These are phyloP conservation scores for Melitaea athalia DNA, from an alignment of 2,888 invertebrate species.

Conservation along the genomic window DNA sequence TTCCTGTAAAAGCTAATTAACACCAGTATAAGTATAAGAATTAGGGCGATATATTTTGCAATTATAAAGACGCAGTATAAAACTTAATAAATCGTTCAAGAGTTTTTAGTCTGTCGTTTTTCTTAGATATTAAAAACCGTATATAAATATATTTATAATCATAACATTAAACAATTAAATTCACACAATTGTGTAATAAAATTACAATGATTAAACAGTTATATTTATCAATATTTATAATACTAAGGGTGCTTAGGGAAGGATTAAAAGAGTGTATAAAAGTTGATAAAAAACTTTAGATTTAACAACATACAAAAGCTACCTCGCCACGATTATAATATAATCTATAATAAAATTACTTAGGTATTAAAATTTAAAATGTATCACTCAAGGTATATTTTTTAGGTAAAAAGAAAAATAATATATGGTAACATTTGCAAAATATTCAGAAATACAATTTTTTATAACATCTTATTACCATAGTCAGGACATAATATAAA, in stretches of 20 bases:
- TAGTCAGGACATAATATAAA: too few species aligned
- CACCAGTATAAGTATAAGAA: too few species aligned
- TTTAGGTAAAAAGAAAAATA: conserved; percentile 3
- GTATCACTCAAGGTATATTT: conserved; percentile 63
- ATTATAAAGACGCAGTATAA: neutral
- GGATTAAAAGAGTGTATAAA: conserved; percentile 81
- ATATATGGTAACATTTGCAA: neutral
- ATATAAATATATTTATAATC: neutral
- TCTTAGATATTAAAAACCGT: neutral
- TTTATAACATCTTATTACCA: neutral
- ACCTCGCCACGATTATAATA: conserved; percentile 60
- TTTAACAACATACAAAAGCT: conserved; percentile 82
- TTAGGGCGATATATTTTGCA: too few species aligned
- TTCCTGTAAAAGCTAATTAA: too few species aligned
- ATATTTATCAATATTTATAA: conserved; percentile 37
- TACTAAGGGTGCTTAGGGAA: conserved; percentile 78
- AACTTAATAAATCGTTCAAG: neutral
- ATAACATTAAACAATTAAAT: conserved; percentile 21
- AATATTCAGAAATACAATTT: neutral
- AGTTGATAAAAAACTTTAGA: conserved; percentile 79
- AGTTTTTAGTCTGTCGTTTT: neutral
- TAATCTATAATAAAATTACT: conserved; percentile 68
- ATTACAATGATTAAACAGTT: conserved; percentile 23
- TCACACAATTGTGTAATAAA: conserved; percentile 20
- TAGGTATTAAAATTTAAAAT: conserved; percentile 51